Evolutionary conservation across 2,797 vertebrate genomes (phyloP).

Genomic region (Eutrigla gurnardus): DNA sequence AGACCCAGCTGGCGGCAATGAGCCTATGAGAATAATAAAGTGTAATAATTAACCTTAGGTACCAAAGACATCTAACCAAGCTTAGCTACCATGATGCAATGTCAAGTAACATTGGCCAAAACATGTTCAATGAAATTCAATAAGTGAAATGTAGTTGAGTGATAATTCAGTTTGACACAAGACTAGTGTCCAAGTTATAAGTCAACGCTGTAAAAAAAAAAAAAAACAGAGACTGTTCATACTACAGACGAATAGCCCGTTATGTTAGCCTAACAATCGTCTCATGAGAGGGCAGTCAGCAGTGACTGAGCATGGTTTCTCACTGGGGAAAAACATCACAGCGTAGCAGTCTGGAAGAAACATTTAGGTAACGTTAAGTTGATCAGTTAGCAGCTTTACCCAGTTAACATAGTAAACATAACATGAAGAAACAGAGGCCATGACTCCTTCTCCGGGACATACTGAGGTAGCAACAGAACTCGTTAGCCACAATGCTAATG

Average conservation of each 20-base stretch:
- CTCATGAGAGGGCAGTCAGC: background rate
- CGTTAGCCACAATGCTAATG: conserved; percentile 72
- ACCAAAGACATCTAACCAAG: background rate
- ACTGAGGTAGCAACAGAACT: background rate
- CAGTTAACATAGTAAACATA: too few species aligned
- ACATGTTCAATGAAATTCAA: background rate
- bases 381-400: too few species aligned
- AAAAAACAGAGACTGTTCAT: background rate
- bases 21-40: background rate
- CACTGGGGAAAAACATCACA: background rate
- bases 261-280: background rate
- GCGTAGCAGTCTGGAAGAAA: background rate
- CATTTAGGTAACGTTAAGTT: background rate
- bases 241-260: background rate
- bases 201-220: background rate
- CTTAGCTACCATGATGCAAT: background rate
- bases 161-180: background rate
- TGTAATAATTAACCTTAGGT: background rate
- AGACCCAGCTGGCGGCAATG: background rate
- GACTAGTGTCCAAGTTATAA: background rate
- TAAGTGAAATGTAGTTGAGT: too few species aligned
- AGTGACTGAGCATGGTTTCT: background rate
- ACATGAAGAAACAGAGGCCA: background rate
- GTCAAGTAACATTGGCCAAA: background rate
- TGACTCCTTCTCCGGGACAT: background rate